Base-by-base conservation (phyloP, 1,140 invertebrate genomes). In the Melitaea cinxia region DNA sequence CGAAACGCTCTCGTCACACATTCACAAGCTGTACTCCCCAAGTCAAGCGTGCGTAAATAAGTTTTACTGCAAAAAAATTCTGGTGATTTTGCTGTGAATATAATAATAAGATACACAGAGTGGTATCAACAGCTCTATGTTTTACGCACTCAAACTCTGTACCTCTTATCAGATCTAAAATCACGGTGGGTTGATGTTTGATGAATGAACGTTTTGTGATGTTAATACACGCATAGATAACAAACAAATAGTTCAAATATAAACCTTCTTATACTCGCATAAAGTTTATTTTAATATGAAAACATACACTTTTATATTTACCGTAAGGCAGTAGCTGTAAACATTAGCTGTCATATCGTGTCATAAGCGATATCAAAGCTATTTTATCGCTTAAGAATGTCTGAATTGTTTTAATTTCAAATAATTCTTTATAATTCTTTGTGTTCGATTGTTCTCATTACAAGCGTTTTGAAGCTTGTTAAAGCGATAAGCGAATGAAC, bases 141-240 rank as follows among this genome's bases (percentile, higher is more conserved):
- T 69, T 28, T 68, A 65, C 70, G 49, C 26, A 35, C 28, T 37
- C 42, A 66, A 54, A 67, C 39, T 19, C 56, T 72, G 50, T 57
- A n/a, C 42, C 19, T 75, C 65, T 82, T 84, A 85, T 88, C 83
- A 75, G 39, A 58, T 42, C 57, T 65, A 68, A 74, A 74, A 87
- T 85, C 82, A 81, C 74, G 26, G 65, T 70, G 61, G 73, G 65
- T 63, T 81, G 80, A 82, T 83, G 77, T 77, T 69, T 81, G 85
- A 85, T 85, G 83, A 88, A 87, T 84, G 78, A 81, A 85, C 74
- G 79, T 85, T 86, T 87, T 87, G 84, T 85, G 74, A 86, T 86
- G 82, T 75, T 84, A 84, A 88, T 88, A 71, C 55, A 67, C 50
- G 24, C 17, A 57, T n/a, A 57, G 54, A 28, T 65, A 57, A 52